Conservation (phyloP, 2,888 invertebrate species). For the Balanococcus diminutus region DNA sequence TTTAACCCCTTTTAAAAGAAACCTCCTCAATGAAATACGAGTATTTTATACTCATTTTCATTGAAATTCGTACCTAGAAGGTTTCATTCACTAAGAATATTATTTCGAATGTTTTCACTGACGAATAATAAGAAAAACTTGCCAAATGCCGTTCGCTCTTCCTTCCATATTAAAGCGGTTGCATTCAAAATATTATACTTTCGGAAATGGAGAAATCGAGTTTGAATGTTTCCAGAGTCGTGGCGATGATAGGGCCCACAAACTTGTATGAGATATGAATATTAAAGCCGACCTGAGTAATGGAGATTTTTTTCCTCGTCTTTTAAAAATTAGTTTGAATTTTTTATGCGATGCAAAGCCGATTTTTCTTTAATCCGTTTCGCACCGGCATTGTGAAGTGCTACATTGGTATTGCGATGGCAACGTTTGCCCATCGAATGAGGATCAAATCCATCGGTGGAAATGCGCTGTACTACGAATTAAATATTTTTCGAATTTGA, state of each 20-base stretch:
- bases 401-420: neutral
- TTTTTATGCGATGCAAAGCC: neutral
- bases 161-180: neutral
- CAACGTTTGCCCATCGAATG: too few species aligned
- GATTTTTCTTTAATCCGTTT: neutral
- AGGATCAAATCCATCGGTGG: too few species aligned
- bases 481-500: too few species aligned
- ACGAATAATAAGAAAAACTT: neutral
- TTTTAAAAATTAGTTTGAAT: neutral
- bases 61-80: neutral
- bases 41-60: slow-evolving; percentile 6
- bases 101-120: slow-evolving; percentile 6
- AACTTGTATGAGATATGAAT: slow-evolving; percentile 35
- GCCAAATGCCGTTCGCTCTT: slow-evolving; percentile 15
- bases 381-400: neutral
- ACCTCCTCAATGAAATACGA: slow-evolving; percentile 6
- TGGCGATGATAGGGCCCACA: slow-evolving; percentile 6
- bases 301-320: neutral
- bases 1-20: slow-evolving; percentile 24
- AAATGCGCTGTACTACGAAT: too few species aligned
- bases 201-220: slow-evolving; percentile 27
- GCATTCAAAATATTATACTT: slow-evolving; percentile 15
- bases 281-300: slow-evolving; percentile 4
- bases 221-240: neutral
- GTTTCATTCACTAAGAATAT: neutral